Evolutionary conservation across 2,797 vertebrate genomes (phyloP).

Genomic region (Jordanella pulchra): DNA sequence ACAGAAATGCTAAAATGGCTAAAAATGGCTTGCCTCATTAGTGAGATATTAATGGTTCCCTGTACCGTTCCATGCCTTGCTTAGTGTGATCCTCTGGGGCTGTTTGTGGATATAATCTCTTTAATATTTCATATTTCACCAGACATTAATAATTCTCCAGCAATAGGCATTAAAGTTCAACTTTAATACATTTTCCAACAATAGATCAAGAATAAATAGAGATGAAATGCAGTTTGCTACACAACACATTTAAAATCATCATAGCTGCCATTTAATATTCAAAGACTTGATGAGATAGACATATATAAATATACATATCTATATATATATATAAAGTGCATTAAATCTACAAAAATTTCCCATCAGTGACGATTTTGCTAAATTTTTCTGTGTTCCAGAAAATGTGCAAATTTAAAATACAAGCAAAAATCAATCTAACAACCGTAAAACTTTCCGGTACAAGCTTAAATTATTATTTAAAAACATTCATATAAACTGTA

Average conservation of each 20-base stretch:
- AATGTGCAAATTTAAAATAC: conserved; percentile 55
- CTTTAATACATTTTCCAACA: background rate
- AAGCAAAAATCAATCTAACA: conserved; percentile 12
- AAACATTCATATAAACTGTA: conserved; percentile 63
- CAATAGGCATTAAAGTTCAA: conserved; percentile 4
- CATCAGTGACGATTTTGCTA: conserved; percentile 20
- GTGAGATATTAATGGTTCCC: no score
- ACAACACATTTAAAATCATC: conserved; percentile 12
- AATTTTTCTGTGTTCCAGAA: conserved; percentile 41
- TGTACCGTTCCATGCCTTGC: no score
- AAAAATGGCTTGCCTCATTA: no score
- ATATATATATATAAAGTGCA: background rate
- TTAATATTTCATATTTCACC: background rate
- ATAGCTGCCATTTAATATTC: conserved; percentile 67
- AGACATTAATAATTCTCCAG: background rate
- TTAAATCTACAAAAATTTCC: conserved; percentile 19
- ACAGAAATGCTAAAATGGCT: no score
- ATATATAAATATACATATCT: background rate
- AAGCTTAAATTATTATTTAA: background rate
- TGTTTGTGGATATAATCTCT: background rate
- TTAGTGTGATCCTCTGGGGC: background rate
- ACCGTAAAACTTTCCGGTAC: conserved; percentile 16
- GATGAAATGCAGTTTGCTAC: conserved; percentile 5
- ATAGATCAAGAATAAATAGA: conserved; percentile 27
- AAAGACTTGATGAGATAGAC: conserved; percentile 2